Evolutionary conservation across 2,797 vertebrate species (phyloP).

Genomic region (Mycteria americana): DNA sequence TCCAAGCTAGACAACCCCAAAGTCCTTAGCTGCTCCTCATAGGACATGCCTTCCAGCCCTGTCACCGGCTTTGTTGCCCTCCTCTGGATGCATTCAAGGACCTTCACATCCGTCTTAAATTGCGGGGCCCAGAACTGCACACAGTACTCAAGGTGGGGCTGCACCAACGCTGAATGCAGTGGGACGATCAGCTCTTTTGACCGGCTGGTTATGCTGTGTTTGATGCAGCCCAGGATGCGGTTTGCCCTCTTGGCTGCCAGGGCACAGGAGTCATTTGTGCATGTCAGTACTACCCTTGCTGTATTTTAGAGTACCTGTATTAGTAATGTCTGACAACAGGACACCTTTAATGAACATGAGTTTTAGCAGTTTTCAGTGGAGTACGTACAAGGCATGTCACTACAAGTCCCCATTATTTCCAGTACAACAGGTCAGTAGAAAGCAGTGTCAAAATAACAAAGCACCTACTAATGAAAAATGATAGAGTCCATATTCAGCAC

Average conservation of each 20-base stretch:
- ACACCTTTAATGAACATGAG: not conserved
- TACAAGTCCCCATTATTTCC: not conserved
- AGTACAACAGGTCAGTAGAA: not conserved
- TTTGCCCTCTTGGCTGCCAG: not conserved
- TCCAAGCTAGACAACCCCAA: not conserved
- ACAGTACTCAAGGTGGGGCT: not conserved
- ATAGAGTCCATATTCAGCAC: not conserved
- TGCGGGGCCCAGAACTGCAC: not conserved
- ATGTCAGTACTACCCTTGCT: not conserved
- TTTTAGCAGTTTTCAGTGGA: not conserved
- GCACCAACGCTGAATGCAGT: not conserved
- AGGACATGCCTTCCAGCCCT: not conserved
- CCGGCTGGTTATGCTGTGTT: not conserved
- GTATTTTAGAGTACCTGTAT: not conserved
- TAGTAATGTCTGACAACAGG: not conserved
- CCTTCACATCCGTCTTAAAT: not conserved
- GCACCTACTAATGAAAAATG: not conserved
- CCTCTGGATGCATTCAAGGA: not conserved
- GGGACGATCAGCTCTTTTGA: not conserved
- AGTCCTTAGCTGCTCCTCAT: not conserved
- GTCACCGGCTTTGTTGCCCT: not conserved
- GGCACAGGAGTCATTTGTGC: not conserved
- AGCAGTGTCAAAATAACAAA: constrained; percentile 32
- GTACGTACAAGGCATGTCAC: fast-evolving
- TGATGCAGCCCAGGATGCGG: not conserved